phyloP scores from a whole-genome alignment of 1,140 invertebrate genomes.

The Bombus confusus region DNA sequence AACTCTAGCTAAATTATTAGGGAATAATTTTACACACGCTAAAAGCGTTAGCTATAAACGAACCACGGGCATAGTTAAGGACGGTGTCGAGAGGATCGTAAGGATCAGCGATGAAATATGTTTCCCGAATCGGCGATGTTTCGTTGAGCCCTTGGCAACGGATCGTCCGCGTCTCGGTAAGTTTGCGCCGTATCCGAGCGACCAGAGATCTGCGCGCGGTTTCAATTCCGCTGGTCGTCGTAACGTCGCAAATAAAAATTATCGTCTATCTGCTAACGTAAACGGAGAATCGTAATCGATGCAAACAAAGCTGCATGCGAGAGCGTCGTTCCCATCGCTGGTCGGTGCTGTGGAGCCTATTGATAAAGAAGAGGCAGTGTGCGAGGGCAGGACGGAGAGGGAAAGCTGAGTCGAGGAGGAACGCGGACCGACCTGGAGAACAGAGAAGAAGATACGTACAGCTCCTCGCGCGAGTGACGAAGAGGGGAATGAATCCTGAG shows the following conservation, averaged over 20 bases:
- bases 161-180: too few relatives aligned
- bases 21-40: neutral
- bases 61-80: neutral
- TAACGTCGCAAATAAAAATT: too few relatives aligned
- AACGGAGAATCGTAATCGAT: neutral
- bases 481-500: neutral
- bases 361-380: slow-evolving; percentile 4
- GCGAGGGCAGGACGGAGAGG: neutral
- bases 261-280: too few relatives aligned
- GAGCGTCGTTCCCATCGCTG: slow-evolving; percentile 45
- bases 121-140: too few relatives aligned
- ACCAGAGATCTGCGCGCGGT: too few relatives aligned
- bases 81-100: neutral
- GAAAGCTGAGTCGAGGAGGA: slow-evolving; percentile 9
- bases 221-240: too few relatives aligned
- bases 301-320: neutral
- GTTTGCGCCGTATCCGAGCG: too few relatives aligned
- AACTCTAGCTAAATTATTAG: neutral
- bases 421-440: neutral
- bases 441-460: neutral
- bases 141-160: too few relatives aligned
- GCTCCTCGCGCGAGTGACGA: neutral
- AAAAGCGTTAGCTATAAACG: neutral
- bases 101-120: neutral
- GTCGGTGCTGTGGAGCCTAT: slow-evolving; percentile 1